phyloP scores from a whole-genome alignment of 2,113 vertebrate species.

The Oreamnos americanus region DNA sequence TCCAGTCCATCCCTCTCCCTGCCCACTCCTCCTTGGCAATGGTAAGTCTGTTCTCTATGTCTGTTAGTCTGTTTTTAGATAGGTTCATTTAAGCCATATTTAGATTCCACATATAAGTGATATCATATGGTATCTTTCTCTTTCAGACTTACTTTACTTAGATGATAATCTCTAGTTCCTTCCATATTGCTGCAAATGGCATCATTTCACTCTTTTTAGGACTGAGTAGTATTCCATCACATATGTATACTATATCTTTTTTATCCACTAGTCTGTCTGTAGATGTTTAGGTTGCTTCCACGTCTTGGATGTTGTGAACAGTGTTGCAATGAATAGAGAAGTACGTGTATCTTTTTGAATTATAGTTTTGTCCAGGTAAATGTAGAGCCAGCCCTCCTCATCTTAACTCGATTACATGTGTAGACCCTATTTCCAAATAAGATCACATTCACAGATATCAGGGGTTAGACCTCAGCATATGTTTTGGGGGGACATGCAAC shows the following conservation, averaged over 20 bases:
- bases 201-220: neutral
- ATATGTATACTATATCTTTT: neutral
- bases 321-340: neutral
- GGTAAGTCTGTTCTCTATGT: neutral
- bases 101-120: neutral
- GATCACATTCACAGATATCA: neutral
- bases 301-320: neutral
- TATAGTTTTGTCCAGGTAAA: neutral
- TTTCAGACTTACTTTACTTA: neutral
- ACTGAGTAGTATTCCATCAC: neutral
- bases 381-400: neutral
- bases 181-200: neutral
- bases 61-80: neutral
- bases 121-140: neutral
- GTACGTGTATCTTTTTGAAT: neutral
- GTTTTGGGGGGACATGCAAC: neutral
- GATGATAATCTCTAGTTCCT: neutral
- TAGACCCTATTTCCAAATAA: neutral
- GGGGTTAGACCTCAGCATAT: neutral
- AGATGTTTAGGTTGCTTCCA: neutral
- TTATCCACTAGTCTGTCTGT: neutral
- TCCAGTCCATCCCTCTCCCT: neutral
- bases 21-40: neutral
- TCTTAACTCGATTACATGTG: neutral
- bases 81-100: neutral